Percentiles rank a stretch among this genome's conserved stretches.
Conservation (phyloP, 2,888 invertebrate species). For the Xanthia togata region DNA sequence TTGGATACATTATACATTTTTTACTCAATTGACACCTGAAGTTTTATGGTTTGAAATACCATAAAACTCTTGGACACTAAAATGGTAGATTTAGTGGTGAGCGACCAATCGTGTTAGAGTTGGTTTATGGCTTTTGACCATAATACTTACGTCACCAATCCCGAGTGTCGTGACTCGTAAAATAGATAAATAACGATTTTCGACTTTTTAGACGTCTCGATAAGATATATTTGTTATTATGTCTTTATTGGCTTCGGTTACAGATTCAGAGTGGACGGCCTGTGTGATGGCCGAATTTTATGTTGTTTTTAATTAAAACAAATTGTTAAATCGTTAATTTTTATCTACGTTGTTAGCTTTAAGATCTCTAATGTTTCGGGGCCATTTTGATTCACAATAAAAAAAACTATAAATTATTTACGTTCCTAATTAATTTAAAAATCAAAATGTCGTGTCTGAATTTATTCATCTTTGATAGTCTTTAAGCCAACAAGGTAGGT, state of each 20-base stretch:
- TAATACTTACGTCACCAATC: constrained; percentile 83
- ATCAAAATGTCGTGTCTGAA: constrained; percentile 14
- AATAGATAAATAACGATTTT: constrained; percentile 83
- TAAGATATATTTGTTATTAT: constrained; percentile 64
- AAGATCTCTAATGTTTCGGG: constrained; percentile 18
- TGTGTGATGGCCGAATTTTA: constrained; percentile 43
- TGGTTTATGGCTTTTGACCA: constrained; percentile 80
- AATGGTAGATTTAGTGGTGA: constrained; percentile 80
- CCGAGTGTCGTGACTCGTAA: constrained; percentile 80
- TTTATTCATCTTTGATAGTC: constrained; percentile 13
- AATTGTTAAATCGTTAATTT: constrained; percentile 53
- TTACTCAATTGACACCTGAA: constrained; percentile 85
- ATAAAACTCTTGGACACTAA: constrained; percentile 82
- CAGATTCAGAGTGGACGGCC: constrained; percentile 25
- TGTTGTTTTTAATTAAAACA: constrained; percentile 56
- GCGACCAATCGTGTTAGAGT: constrained; percentile 81
- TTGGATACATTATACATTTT: constrained; percentile 67
- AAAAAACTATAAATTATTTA: constrained; percentile 19
- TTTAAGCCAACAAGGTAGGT: constrained; percentile 7
- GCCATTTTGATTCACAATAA: constrained; percentile 14
- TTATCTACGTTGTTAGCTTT: constrained; percentile 46
- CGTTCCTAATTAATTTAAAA: constrained; percentile 1
- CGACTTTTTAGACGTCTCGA: constrained; percentile 62
- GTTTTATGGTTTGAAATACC: constrained; percentile 78
- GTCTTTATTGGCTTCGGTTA: constrained; percentile 58